Evolutionary conservation across 2,888 invertebrate species (phyloP).

Genomic region (Drosophila meridionalis): DNA sequence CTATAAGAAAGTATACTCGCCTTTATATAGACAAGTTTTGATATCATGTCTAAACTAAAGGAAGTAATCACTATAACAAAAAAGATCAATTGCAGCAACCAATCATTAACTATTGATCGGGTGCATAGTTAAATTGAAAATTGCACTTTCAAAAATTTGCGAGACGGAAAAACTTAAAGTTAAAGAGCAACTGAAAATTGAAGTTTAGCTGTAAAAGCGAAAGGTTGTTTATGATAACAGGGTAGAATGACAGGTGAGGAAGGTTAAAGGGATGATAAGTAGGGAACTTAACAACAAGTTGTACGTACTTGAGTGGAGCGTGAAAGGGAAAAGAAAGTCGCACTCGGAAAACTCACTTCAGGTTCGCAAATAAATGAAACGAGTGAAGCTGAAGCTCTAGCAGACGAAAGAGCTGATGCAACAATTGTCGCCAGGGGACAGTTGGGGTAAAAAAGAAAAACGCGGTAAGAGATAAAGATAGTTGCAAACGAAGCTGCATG

Average conservation of each 20-base stretch:
- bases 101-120: constrained; percentile 50
- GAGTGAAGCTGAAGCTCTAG: constrained; percentile 59
- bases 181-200: constrained; percentile 18
- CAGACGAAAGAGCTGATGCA: constrained; percentile 60
- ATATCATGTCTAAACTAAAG: not conserved
- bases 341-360: constrained; percentile 54
- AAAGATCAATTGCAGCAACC: constrained; percentile 25
- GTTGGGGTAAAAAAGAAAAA: not conserved
- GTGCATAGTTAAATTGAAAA: constrained; percentile 46
- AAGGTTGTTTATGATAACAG: constrained; percentile 67
- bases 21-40: not conserved
- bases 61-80: not conserved
- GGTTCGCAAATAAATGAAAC: constrained; percentile 78
- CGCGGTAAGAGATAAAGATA: constrained; percentile 36
- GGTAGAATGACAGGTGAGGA: constrained; percentile 5
- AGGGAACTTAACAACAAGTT: constrained; percentile 63
- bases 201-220: constrained; percentile 64
- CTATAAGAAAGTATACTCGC: not conserved
- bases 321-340: constrained; percentile 66
- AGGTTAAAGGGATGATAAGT: constrained; percentile 1
- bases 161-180: constrained; percentile 1
- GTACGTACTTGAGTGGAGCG: constrained; percentile 64
- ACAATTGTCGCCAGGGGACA: constrained; percentile 64
- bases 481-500: constrained; percentile 61
- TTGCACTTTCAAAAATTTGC: constrained; percentile 58